Conservation (phyloP, 2,888 invertebrate species). For the Aspidiotus rigidus region DNA sequence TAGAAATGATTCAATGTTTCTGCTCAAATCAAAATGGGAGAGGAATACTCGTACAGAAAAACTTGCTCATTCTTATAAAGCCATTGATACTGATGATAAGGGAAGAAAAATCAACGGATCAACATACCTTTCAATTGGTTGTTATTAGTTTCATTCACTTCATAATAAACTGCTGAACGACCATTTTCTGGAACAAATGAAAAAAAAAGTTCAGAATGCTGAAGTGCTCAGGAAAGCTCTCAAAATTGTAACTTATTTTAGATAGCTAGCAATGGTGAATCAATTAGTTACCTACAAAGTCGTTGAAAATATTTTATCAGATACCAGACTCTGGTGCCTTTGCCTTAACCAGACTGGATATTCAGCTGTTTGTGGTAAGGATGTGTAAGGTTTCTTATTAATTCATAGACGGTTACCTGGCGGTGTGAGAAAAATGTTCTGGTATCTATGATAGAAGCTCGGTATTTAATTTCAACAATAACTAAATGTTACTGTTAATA, state of each 20-base stretch:
- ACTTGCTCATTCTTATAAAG: neutral
- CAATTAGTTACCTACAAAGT: neutral
- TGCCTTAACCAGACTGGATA: neutral
- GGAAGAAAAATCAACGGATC: neutral
- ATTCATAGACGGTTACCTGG: too few species aligned
- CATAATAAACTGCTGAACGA: conserved; percentile 20
- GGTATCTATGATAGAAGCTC: too few species aligned
- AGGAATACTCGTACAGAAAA: neutral
- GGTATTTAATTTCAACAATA: too few species aligned
- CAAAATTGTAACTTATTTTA: neutral
- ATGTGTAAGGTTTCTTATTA: too few species aligned
- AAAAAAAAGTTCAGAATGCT: neutral
- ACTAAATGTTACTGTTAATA: too few species aligned
- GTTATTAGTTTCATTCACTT: conserved; percentile 22
- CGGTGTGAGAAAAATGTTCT: too few species aligned
- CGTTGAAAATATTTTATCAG: neutral
- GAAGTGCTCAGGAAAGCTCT: neutral
- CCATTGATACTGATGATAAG: neutral
- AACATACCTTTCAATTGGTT: conserved; percentile 16
- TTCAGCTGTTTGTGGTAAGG: too few species aligned
- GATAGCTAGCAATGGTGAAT: neutral
- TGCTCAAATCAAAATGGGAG: neutral
- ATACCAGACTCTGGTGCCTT: neutral
- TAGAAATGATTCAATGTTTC: neutral
- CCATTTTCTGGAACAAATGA: conserved; percentile 24